Evolutionary conservation across 2,797 vertebrate species (phyloP).

Genomic region (Esox masquinongy): DNA sequence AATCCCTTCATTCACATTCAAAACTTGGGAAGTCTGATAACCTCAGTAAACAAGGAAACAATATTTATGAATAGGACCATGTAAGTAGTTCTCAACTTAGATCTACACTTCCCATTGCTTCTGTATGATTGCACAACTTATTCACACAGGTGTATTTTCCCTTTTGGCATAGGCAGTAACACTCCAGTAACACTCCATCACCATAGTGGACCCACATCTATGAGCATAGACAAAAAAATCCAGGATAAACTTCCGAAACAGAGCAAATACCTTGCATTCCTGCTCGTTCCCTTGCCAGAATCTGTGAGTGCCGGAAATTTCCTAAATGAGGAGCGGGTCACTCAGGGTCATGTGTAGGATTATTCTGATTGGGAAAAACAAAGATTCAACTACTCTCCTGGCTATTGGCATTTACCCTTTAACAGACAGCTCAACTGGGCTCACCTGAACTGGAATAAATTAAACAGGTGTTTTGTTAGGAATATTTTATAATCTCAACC

Average conservation of each 20-base stretch:
- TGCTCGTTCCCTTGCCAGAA: constrained; percentile 13
- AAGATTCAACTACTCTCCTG: constrained; percentile 10
- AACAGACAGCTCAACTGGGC: too few relatives aligned
- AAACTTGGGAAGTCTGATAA: neutral
- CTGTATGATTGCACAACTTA: neutral
- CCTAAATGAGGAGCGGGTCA: constrained; percentile 17
- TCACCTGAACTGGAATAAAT: too few relatives aligned
- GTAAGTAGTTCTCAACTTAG: neutral
- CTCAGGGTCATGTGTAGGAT: constrained; percentile 13
- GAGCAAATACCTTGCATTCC: constrained; percentile 33
- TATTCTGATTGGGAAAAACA: constrained; percentile 9
- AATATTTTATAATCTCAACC: too few relatives aligned
- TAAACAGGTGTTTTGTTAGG: too few relatives aligned
- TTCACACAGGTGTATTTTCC: constrained; percentile 9
- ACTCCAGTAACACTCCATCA: constrained; percentile 7
- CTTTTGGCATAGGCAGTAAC: constrained; percentile 17
- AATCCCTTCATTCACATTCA: neutral
- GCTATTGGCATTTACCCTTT: neutral
- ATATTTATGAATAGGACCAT: neutral
- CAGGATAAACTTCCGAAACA: constrained; percentile 16
- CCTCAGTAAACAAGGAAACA: neutral
- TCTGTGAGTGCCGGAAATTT: constrained; percentile 13
- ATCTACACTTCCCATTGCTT: neutral
- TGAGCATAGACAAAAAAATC: constrained; percentile 33
- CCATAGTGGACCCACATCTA: constrained; percentile 29